Base-by-base conservation (phyloP, 2,888 invertebrate genomes). In the Agrochola lychnidis region DNA sequence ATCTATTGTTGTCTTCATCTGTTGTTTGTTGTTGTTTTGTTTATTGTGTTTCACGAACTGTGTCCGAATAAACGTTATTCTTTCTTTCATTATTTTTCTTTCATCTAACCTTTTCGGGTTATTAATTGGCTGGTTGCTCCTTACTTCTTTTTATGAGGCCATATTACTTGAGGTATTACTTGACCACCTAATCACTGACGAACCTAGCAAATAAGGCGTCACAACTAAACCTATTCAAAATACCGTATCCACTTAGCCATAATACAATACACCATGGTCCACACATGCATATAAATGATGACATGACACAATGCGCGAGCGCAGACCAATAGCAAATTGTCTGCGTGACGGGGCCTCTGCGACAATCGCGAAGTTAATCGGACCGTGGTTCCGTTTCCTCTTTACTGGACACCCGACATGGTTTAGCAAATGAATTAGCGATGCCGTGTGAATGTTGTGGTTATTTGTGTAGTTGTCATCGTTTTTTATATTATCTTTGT, bases 321-420 rank as follows among this genome's bases (percentile, higher is more conserved):
- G 88, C 84, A 88, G 79, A 84, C 83, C 80, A 90, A 92, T 91
- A 87, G 89, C 90, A 90, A 90, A 88, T 84, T 79, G 84, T 79
- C 78, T 85, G 81, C 82, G 77, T 87, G 87, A 78, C 74, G 88
- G 88, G 90, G 90, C 90, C 91, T 84, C 86, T 82, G 87, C 82
- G 92, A 94, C 95, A 93, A 94, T 93, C 85, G 88, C 88, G 88
- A 83, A 88, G 93, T 83, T 89, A 90, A 92, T 86, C 94, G 93
- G 90, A 94, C 90, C 96, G 94, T 92, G 86, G 88, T 95, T 95
- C 96, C 96, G 95, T 92, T 95, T 94, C 95, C 94, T 92, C 74
- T 83, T 53, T 84, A 89, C 86, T 87, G 85, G 82, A 74, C 73
- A 84, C 63, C 80, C 80, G 82, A 83, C 84, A 85, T 77, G 80